Evolutionary conservation across 2,888 invertebrate species (phyloP).

Genomic region (Ischnus inquisitorius): DNA sequence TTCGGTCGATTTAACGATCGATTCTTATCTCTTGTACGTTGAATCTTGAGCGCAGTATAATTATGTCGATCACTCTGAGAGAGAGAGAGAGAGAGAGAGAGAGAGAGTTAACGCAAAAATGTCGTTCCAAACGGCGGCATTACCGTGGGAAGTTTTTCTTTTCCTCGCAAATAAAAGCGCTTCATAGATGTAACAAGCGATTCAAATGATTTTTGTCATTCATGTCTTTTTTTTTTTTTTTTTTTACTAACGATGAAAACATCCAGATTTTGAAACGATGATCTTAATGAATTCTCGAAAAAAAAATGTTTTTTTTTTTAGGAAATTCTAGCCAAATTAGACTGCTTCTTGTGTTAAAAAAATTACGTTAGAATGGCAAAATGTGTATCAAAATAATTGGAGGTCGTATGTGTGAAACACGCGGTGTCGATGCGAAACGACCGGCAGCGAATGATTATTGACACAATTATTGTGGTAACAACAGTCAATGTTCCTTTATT

Average conservation of each 20-base stretch:
- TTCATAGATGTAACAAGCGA: slow-evolving; percentile 42
- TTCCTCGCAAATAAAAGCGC: slow-evolving; percentile 62
- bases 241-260: not conserved
- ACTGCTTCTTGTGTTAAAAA: slow-evolving; percentile 23
- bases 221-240: too few relatives aligned
- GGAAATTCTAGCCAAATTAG: slow-evolving; percentile 39
- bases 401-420: slow-evolving; percentile 3
- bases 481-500: slow-evolving; percentile 52
- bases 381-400: slow-evolving; percentile 20
- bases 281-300: not conserved
- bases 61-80: slow-evolving; percentile 15
- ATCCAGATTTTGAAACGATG: not conserved
- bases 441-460: slow-evolving; percentile 20
- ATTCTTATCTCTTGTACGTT: slow-evolving; percentile 32
- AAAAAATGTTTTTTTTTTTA: slow-evolving; percentile 20
- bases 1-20: slow-evolving; percentile 8
- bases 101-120: slow-evolving; percentile 5
- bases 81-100: slow-evolving; percentile 18
- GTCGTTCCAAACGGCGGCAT: not conserved
- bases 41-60: slow-evolving; percentile 30
- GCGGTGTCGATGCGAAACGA: slow-evolving; percentile 18
- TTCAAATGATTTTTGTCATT: slow-evolving; percentile 34
- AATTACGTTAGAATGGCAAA: slow-evolving; percentile 27
- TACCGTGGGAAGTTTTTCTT: slow-evolving; percentile 17
- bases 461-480: slow-evolving; percentile 26